phyloP scores from a whole-genome alignment of 2,888 invertebrate genomes.

The Drosophila niveifrons region DNA sequence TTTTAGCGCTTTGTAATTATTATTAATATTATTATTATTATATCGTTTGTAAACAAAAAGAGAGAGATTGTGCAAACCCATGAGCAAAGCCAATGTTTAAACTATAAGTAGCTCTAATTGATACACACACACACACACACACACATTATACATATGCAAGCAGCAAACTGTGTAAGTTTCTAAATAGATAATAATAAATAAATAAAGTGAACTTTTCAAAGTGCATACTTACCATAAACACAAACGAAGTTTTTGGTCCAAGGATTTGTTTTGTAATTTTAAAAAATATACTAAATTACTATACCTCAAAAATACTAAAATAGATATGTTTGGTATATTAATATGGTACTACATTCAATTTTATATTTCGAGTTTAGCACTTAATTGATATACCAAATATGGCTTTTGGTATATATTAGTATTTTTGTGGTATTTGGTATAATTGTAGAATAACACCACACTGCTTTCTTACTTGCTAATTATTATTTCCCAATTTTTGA shows the following conservation, averaged over 20 bases:
- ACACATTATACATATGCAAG: constrained; percentile 33
- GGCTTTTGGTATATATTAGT: no score
- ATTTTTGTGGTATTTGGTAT: no score
- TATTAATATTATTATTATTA: constrained; percentile 26
- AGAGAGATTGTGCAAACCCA: constrained; percentile 37
- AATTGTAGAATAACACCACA: not conserved
- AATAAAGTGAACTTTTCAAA: constrained; percentile 40
- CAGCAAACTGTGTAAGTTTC: constrained; percentile 54
- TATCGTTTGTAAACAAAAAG: constrained; percentile 46
- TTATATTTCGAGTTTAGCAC: no score
- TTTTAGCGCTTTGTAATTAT: constrained; percentile 71
- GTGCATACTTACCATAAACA: constrained; percentile 33
- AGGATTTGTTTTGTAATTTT: no score
- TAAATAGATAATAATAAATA: constrained; percentile 51
- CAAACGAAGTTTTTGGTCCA: not conserved
- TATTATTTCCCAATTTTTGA: not conserved
- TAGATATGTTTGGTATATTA: no score
- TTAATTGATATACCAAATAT: no score
- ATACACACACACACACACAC: constrained; percentile 35
- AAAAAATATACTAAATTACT: no score
- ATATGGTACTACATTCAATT: no score
- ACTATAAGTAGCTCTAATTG: constrained; percentile 70
- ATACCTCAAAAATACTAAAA: no score
- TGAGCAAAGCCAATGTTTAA: constrained; percentile 73
- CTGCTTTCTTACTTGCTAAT: not conserved